Base-by-base conservation (phyloP, 2,797 vertebrate genomes). In the Amblyopsis hoosieri region DNA sequence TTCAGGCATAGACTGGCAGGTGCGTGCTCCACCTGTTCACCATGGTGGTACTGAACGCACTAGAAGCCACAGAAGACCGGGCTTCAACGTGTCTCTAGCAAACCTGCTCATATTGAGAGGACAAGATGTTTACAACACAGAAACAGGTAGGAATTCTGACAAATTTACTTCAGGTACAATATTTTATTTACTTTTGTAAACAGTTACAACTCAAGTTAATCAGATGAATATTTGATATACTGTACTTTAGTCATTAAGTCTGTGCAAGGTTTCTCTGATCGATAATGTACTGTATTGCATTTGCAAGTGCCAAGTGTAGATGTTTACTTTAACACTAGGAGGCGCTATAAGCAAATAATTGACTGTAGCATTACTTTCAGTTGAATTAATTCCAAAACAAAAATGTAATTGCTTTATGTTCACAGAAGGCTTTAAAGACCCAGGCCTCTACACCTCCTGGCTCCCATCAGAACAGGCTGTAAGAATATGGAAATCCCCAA, bases 71-170 rank as follows among this genome's bases (percentile, higher is more conserved):
- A 83, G 80, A 15, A 72, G 85, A 0, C 67, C 63, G 31, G 75
- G 69, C 72, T 96, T 97, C 63, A 99, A 99, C 85, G 92, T 82
- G 10, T 99, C 97, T 52, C 62, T 99, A 76, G 94, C 97, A 60
- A 99, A 97, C 87, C 85, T 99, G 80, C 88, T 96, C 29, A 84
- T 98, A 78, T 92, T 99, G 80, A 90, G 97, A 75, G 97, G 98
- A 50, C 98, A 95, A 77, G 96, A 97, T 0, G 87, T 79, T 1
- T 94, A 93, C 65, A 74, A 69, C 0, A 87, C 91, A 3, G 94
- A 96, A 51, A 64, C 93, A 59, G 94, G 98, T 96, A 66, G 92
- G 85, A 69, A 37, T 52, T 5, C 5, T 13, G 57, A 1, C 4
- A 12, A 56, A 47, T 2, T 0, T 3, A 13, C 23, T 12, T 4